Conservation (phyloP, 2,797 vertebrate species). For the Pseudochirops corinnae region DNA sequence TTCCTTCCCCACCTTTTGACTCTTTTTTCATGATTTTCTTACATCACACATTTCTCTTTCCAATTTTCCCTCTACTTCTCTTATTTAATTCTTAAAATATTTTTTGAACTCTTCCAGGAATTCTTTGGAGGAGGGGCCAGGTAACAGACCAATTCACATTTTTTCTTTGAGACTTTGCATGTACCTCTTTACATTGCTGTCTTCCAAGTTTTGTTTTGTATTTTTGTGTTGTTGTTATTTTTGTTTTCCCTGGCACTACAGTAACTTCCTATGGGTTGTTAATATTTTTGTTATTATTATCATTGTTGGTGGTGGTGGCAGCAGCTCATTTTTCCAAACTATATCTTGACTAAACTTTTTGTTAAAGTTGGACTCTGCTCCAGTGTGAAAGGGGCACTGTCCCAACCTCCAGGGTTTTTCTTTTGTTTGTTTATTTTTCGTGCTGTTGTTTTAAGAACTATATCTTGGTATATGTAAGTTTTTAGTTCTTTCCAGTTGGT, state of each 20-base stretch:
- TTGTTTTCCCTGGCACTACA: background rate
- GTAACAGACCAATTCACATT: background rate
- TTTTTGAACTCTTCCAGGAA: background rate
- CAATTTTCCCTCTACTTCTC: background rate
- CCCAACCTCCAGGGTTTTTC: background rate
- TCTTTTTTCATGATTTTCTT: no score
- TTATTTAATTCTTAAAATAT: background rate
- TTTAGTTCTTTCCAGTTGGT: background rate
- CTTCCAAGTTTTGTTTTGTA: no score
- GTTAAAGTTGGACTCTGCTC: background rate
- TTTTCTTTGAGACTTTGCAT: no score
- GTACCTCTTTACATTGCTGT: no score
- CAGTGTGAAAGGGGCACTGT: background rate
- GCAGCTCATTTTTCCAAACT: background rate
- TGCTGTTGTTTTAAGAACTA: background rate
- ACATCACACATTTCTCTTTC: no score
- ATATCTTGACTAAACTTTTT: background rate
- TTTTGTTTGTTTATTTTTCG: no score
- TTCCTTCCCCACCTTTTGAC: no score
- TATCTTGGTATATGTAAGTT: background rate
- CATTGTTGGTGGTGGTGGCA: no score
- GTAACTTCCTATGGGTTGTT: background rate
- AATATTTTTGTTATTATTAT: background rate
- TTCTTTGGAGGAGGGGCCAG: background rate
- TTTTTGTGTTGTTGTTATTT: background rate